Evolutionary conservation across 2,888 invertebrate genomes (phyloP), one percentile per base, ranked within the genome.

Genomic region (Andrena trimmerana): DNA sequence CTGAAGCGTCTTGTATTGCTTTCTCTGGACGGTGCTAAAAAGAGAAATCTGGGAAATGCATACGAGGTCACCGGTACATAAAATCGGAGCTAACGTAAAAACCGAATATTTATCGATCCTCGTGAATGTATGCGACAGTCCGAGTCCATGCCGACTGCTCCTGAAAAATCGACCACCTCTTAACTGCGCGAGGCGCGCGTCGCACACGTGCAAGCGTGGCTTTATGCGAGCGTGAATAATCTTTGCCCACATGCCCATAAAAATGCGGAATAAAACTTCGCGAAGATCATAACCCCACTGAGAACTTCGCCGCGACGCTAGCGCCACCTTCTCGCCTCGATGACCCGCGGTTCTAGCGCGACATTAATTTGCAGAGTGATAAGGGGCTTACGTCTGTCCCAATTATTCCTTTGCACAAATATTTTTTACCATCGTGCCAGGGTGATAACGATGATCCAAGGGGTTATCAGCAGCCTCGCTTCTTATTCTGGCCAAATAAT

Each of bases 11-110:
- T 52, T 54, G 62, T 70, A 76, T 16, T 78, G 86, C 76, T 86
- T 86, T 86, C 87, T 81, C 85, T 71, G 78, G 24, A 16, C 27
- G 48, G 59, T 27, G 74, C 42, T 80, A 67, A 75, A 82, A 85
- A 83, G 87, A 86, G 86, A 86, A 86, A 86, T 77, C 67, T 81
- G 80, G 75, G 80, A 86, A 86, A 73, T 66, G 78, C 70, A 73
- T 67, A 71, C 67, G 76, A 69, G 76, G 63, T 79, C 78, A 20
- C 20, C 71, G 66, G 33, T 33, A 54, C 10, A 57, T 62, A 71
- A 71, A 78, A 66, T 62, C 59, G 20, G 20, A 36, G 27, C 27
- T 48, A 66, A 77, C 59, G 66, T 7, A 52, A 71, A 76, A 70
- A 63, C 16, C 50, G 42, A 76, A 57, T 76, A 52, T 79, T 76